Evolutionary conservation across 2,797 vertebrate species (phyloP), one percentile per base, ranked within the genome.

Genomic region (Xiphophorus birchmanni): DNA sequence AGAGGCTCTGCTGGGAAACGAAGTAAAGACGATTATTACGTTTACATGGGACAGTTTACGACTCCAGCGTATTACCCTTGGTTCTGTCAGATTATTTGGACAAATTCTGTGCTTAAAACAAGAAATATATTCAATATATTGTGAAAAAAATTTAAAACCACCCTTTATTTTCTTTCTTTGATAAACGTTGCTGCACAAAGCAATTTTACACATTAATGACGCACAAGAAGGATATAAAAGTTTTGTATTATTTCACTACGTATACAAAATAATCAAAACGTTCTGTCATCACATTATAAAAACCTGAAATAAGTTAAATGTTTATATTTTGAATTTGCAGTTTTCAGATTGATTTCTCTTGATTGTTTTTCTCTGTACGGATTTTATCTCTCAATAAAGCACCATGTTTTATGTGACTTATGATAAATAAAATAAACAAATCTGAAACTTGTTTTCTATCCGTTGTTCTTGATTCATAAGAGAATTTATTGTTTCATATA

Each of bases 1-100:
- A 47, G 82, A 21, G 50, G 0, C 47, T 84, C 84, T 88, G 82
- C 86, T 80, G 80, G 90, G 84, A 87, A 85, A 79, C 21, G 29
- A 84, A 63, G 40, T 0, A 0, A 35, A 12, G 10, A 26, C 12
- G 18, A 12, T 8, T 29, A 23, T 77, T 60, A 65, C 6, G 56
- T 75, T 75, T n/a, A 48, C 44, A 48, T 26, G 67, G 23, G 23
- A n/a, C 10, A 44, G 26, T 69, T 69, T n/a, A 44, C 11, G 4
- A 44, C 67, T 71, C 23, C 42, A 44, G 2, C 5, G 6, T 15
- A 1, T 44, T 71, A 44, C 40, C 21, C 4, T 44, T 0, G 37
- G 4, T 71, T 44, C 67, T 71, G 12, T 71, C 40, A 26, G 4
- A 6, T 44, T 44, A 71, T n/a, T n/a, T 44, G 40, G 26, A 23